Evolutionary conservation across 2,113 vertebrate species (phyloP), one percentile per base, ranked within the genome.

Genomic region (Seriola dumerili): DNA sequence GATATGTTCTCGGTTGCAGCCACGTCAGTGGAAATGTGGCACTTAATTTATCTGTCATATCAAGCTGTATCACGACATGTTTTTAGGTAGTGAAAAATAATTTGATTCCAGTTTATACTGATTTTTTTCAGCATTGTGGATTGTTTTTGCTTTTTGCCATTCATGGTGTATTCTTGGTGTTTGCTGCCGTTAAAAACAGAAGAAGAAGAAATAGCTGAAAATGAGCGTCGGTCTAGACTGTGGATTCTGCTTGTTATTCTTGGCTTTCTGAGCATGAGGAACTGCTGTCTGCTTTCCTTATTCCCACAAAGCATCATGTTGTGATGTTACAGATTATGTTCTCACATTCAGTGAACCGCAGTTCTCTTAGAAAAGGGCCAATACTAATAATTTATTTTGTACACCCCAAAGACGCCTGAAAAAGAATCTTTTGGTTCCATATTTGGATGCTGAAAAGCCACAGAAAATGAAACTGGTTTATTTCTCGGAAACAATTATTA

Each of bases 181-280:
- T 65, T 10, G 19, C 21, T 11, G 17, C 46, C n/a, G 17, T 55
- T 63, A 16, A 55, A 62, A 46, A 57, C 54, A 54, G 19, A 16
- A 48, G 64, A 65, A 80, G n/a, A 55, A 8, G 46, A 62, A 73
- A 50, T n/a, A 40, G 21, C 29, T 73, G 42, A 50, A 19, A 52
- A 57, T 16, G 13, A 44, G 67, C 59, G 50, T 66, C 59, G 2
- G 25, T 62, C 17, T 40, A 72, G 0, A 50, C 32, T 29, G 4
- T 17, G 52, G 48, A 19, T 6, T 46, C 46, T 50, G 34, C 52
- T 50, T 62, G 32, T 62, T 50, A 14, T 14, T 5, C 42, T 46
- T 5, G 16, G 12, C 57, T 54, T 48, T 71, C 63, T 8, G 32
- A 72, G 67, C 52, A 0, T 29, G 48, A 66, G 19, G 38, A 63